These are phyloP conservation scores for Gasterosteus aculeatus DNA, from an alignment of 2,113 vertebrate species.

Conservation along the genomic window DNA sequence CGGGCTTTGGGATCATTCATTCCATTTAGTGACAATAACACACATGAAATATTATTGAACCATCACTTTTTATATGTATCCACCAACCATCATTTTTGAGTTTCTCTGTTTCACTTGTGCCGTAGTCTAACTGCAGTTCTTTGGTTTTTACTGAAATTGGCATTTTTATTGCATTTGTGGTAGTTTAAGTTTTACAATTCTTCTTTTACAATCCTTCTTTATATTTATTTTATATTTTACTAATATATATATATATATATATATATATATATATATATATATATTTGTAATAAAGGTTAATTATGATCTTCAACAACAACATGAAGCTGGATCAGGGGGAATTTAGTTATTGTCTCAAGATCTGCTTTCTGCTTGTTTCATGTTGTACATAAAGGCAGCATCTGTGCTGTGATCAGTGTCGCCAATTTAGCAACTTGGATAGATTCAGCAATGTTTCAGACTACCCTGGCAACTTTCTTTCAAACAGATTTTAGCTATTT, in stretches of 20 bases:
- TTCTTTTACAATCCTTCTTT: neutral
- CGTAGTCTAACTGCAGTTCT: neutral
- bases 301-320: neutral
- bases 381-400: slow-evolving; percentile 13
- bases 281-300: neutral
- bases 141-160: neutral
- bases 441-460: too few species aligned
- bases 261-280: too few species aligned
- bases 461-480: too few species aligned
- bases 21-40: neutral
- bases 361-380: slow-evolving; percentile 16
- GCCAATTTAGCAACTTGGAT: too few species aligned
- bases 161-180: neutral
- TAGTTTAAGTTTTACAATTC: neutral
- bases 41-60: neutral
- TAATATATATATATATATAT: too few species aligned
- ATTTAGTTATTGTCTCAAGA: slow-evolving; percentile 5
- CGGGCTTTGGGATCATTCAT: neutral
- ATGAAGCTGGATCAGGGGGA: slow-evolving; percentile 7
- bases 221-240: too few species aligned
- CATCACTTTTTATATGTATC: neutral
- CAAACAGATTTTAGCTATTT: too few species aligned
- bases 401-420: neutral
- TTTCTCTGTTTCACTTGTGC: neutral
- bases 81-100: neutral